These are phyloP conservation scores for Athene cunicularia DNA, from an alignment of 2,113 vertebrate genomes.

Conservation along the genomic window DNA sequence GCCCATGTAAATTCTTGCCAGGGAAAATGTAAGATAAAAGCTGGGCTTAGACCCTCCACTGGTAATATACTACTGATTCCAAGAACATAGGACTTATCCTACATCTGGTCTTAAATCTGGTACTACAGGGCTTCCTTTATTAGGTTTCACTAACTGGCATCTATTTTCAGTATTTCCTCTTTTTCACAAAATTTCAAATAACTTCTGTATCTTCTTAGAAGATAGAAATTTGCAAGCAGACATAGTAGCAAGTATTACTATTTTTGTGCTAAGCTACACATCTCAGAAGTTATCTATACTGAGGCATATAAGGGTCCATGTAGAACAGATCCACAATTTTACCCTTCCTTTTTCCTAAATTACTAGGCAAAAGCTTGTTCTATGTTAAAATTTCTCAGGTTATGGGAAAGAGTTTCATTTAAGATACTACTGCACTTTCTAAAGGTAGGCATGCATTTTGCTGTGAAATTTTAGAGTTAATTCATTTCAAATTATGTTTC, in stretches of 20 bases:
- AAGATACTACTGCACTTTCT: not conserved
- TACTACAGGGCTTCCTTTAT: not conserved
- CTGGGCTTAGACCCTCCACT: not conserved
- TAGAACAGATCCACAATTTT: not conserved
- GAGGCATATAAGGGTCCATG: not conserved
- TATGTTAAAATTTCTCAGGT: not conserved
- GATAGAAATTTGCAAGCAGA: not conserved
- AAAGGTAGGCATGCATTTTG: not conserved
- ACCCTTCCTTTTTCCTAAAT: not conserved
- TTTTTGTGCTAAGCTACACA: not conserved
- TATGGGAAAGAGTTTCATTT: not conserved
- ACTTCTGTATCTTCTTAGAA: not conserved
- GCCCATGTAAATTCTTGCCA: not conserved
- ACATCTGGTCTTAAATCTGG: not conserved
- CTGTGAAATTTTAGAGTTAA: not conserved
- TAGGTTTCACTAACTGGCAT: not conserved
- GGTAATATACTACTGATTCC: not conserved
- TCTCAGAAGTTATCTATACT: not conserved
- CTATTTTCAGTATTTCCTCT: not conserved
- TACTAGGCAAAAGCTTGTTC: not conserved
- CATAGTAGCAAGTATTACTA: not conserved
- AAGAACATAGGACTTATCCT: not conserved
- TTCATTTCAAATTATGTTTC: not conserved
- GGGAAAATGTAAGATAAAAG: not conserved
- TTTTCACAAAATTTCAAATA: not conserved